Base-by-base conservation (phyloP, 2,113 vertebrate species). In the Bufo bufo region DNA sequence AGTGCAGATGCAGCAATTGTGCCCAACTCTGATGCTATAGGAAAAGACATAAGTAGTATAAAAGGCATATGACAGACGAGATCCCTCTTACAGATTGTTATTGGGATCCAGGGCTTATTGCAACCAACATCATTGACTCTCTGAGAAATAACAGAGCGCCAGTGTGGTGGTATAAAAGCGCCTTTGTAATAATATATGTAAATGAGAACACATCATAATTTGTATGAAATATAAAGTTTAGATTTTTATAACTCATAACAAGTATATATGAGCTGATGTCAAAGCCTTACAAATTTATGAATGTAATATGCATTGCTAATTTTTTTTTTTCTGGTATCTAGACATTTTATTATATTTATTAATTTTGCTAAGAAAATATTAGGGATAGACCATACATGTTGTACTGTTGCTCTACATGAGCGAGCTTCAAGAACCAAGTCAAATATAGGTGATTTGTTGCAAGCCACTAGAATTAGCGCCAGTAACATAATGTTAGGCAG, bases 401-500 rank as follows among this genome's bases (percentile, higher is more conserved):
- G 61, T 49, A 65, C 59, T 82, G 56, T 63, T n/a, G 45, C 14
- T n/a, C 77, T 65, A 59, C 58, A 52, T 10, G 23, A 66, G 19
- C 74, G n/a, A 49, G n/a, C 58, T 66, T 54, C 85, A 52, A 52
- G 72, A 52, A 86, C 74, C 19, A 65, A 79, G 77, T 80, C 61
- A 81, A 71, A 79, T 78, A 54, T 63, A 80, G 63, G 77, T 87
- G 61, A 87, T 78, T 79, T 81, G 61, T 50, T 58, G 81, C 61
- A 58, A 71, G 50, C 45, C 33, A 71, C 61, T 43, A 69, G 61
- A 87, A 87, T 80, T 80, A 80, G 77, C 63, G 33, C 33, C 33
- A 87, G 61, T 66, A 79, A 69, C 63, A 87, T 79, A 87, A 80
- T 23, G 13, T 65, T 87, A 80, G 56, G 47, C 77, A 87, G 77